These are phyloP conservation scores for Drosophila pseudoananassae DNA, from an alignment of 1,140 invertebrate species.

Conservation along the genomic window DNA sequence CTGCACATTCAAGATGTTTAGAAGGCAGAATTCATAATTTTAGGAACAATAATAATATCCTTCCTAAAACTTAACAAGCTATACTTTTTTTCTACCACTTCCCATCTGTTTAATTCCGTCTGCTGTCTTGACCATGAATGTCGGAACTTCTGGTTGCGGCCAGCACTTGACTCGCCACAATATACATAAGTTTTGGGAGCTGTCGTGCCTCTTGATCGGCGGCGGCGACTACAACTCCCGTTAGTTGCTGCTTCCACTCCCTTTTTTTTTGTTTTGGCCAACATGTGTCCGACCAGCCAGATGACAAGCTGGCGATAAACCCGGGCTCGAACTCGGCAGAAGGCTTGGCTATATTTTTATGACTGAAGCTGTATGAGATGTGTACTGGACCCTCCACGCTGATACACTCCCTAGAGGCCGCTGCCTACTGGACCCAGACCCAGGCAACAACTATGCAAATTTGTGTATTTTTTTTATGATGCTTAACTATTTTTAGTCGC, in stretches of 20 bases:
- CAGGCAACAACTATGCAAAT: slow-evolving; percentile 74
- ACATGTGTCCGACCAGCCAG: slow-evolving; percentile 65
- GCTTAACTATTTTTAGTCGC: slow-evolving; percentile 79
- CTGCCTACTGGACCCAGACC: slow-evolving; percentile 25
- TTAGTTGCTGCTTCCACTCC: slow-evolving; percentile 53
- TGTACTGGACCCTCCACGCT: slow-evolving; percentile 44
- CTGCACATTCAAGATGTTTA: too few species aligned
- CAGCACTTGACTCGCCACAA: slow-evolving; percentile 38
- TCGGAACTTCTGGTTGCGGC: slow-evolving; percentile 35
- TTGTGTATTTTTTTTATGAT: slow-evolving; percentile 68
- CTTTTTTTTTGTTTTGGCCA: slow-evolving; percentile 48
- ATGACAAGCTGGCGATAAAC: slow-evolving; percentile 72
- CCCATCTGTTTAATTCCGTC: neutral
- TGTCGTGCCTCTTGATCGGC: slow-evolving; percentile 17
- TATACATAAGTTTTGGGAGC: slow-evolving; percentile 27
- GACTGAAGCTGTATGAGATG: slow-evolving; percentile 51
- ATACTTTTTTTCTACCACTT: neutral
- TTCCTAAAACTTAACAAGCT: too few species aligned
- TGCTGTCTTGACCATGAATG: slow-evolving; percentile 34
- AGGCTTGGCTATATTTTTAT: slow-evolving; percentile 78
- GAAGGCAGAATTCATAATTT: neutral
- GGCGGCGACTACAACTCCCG: slow-evolving; percentile 40
- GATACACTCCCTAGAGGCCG: slow-evolving; percentile 56
- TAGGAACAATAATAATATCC: neutral
- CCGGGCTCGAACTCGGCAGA: slow-evolving; percentile 27